phyloP scores from a whole-genome alignment of 30 jellyfish, hydroid and myxozoan genomes.

The Aurelia aurita region DNA sequence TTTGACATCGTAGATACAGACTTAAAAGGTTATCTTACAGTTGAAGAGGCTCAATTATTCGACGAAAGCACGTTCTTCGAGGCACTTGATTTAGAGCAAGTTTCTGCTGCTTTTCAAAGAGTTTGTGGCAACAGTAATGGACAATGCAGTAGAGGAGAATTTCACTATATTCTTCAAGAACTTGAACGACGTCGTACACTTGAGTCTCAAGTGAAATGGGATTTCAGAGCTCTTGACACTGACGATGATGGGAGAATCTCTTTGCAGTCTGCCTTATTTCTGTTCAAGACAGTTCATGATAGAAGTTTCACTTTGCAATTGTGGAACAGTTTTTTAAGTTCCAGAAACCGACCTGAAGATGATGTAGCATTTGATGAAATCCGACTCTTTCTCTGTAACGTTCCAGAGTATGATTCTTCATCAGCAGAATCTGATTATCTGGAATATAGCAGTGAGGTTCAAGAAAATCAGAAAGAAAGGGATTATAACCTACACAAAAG shows the following conservation, averaged over 20 bases:
- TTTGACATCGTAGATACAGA: conserved; percentile 80
- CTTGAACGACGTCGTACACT: conserved; percentile 86
- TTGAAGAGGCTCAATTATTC: conserved; percentile 75
- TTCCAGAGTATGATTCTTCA: conserved; percentile 72
- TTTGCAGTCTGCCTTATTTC: conserved; percentile 81
- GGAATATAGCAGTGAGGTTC: conserved; percentile 38
- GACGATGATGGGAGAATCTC: conserved; percentile 86
- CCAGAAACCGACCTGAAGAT: conserved; percentile 77
- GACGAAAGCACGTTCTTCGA: conserved; percentile 81
- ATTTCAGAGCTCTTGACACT: conserved; percentile 82
- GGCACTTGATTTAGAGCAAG: conserved; percentile 73
- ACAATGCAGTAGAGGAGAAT: conserved; percentile 65
- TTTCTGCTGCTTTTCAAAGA: conserved; percentile 68
- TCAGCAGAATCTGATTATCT: conserved; percentile 67
- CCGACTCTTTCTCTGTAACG: conserved; percentile 70
- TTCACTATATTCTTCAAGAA: conserved; percentile 59
- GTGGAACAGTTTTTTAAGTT: conserved; percentile 84
- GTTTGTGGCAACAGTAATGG: conserved; percentile 70
- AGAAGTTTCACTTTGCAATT: conserved; percentile 62
- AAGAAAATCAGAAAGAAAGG: conserved; percentile 61
- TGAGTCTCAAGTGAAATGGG: conserved; percentile 88
- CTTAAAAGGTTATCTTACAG: conserved; percentile 74
- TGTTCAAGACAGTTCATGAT: conserved; percentile 85
- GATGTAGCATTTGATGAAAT: conserved; percentile 85
- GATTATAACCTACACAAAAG: conserved; percentile 60